Conservation (phyloP, 2,113 vertebrate genomes). For the Pagrus major region DNA sequence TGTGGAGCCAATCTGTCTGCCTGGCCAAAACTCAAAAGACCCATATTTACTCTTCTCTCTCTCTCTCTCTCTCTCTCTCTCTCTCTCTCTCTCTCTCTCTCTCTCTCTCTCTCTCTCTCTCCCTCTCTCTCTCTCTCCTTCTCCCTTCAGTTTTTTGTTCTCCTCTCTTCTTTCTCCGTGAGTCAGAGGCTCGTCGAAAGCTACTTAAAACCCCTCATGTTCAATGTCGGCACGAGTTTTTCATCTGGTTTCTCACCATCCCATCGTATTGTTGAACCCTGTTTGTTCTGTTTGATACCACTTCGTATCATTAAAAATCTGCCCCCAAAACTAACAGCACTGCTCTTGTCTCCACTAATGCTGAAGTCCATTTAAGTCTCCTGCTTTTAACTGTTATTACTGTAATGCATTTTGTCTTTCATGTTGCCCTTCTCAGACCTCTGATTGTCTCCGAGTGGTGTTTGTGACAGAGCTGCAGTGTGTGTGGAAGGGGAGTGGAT, state of each 20-base stretch:
- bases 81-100: constrained; percentile 35
- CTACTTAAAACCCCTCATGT: constrained; percentile 44
- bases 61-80: constrained; percentile 10
- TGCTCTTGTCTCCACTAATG: neutral
- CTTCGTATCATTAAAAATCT: constrained; percentile 7
- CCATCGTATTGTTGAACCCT: constrained; percentile 13
- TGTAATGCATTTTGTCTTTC: constrained; percentile 19
- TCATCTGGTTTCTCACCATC: constrained; percentile 37
- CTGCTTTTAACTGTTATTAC: neutral
- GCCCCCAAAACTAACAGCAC: constrained; percentile 4
- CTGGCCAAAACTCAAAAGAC: constrained; percentile 70
- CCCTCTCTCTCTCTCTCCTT: constrained; percentile 5
- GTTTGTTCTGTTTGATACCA: constrained; percentile 2
- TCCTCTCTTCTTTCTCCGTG: constrained; percentile 30
- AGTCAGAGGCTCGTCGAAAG: constrained; percentile 49
- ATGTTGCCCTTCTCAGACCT: constrained; percentile 27
- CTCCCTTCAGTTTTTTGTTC: constrained; percentile 24
- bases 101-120: constrained; percentile 35
- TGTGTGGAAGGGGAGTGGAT: constrained; percentile 18
- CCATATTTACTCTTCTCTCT: constrained; percentile 56
- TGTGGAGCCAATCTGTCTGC: constrained; percentile 70
- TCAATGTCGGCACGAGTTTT: constrained; percentile 33
- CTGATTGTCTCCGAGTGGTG: constrained; percentile 18
- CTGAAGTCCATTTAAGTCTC: neutral
- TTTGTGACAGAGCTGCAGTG: constrained; percentile 17